Evolutionary conservation across 2,888 invertebrate genomes (phyloP), one percentile per base, ranked within the genome.

Genomic region (Sussaba pulchella): DNA sequence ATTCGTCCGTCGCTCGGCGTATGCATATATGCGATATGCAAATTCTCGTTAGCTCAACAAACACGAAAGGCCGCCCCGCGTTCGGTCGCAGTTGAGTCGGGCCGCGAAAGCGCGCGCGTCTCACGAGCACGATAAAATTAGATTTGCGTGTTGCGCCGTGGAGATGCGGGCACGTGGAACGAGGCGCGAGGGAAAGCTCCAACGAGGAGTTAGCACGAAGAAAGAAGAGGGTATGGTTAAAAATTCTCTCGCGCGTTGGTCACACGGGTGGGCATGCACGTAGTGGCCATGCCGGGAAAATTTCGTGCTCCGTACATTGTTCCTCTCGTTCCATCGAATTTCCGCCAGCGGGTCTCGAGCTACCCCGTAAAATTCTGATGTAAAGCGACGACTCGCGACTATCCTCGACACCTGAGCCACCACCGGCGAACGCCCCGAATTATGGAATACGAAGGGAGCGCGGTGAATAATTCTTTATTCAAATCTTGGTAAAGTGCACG

Each of bases 1-100:
- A 69, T 73, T 43, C 57, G 17, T 17, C 41, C 36, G 24, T 50
- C 66, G n/a, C 19, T 72, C 71, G 66, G 31, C 61, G 43, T n/a
- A 31, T 66, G 21, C 26, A 17, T 54, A 61, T 71, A 80, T 63
- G 47, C 17, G 19, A 66, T 70, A 82, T 77, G 82, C 71, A 82
- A 80, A 82, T 82, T 77, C 80, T 82, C 80, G 75, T 82, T 78
- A 82, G 80, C 59, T 80, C 66, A 73, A 76, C 76, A 80, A 82
- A 81, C 76, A 75, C 59, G 76, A 76, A 76, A 75, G 63, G 71
- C 67, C 64, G 63, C 57, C 31, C 31, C 36, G 52, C 36, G 72
- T 73, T 69, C 57, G 54, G 52, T 66, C 59, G 64, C 17, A 73
- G 52, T 12, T 45, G 50, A 47, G 39, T 66, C 14, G 43, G 24